These are phyloP conservation scores for Takifugu ocellatus DNA, from an alignment of 2,797 vertebrate species.

Conservation along the genomic window DNA sequence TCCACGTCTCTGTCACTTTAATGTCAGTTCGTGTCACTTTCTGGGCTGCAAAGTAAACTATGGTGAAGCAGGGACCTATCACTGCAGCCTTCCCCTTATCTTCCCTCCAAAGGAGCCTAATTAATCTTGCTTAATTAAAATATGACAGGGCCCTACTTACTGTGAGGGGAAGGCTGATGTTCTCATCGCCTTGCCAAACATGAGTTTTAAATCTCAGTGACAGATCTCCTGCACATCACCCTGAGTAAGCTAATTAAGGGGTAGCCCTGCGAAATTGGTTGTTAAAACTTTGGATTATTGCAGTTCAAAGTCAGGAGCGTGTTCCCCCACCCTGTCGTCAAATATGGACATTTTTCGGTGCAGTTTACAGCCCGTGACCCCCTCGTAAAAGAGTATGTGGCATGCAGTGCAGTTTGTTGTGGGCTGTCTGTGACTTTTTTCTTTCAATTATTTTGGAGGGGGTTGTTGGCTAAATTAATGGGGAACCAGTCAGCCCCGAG, in stretches of 20 bases:
- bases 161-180: constrained; percentile 47
- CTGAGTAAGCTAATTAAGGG: constrained; percentile 56
- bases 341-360: constrained; percentile 24
- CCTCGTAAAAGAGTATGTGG: constrained; percentile 28
- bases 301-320: constrained; percentile 19
- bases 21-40: constrained; percentile 6
- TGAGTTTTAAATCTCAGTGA: constrained; percentile 51
- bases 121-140: constrained; percentile 72
- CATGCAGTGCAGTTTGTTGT: constrained; percentile 32
- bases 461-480: constrained; percentile 55
- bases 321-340: constrained; percentile 28
- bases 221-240: constrained; percentile 38
- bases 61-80: constrained; percentile 32
- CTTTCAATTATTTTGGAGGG: constrained; percentile 30
- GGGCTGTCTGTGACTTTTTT: neutral
- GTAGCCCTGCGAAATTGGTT: constrained; percentile 40
- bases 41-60: constrained; percentile 27
- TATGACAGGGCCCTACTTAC: constrained; percentile 55
- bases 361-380: constrained; percentile 26
- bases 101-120: constrained; percentile 46
- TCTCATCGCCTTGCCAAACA: constrained; percentile 56
- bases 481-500: constrained; percentile 43
- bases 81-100: constrained; percentile 44
- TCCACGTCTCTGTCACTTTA: constrained; percentile 26
- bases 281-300: constrained; percentile 57